Evolutionary conservation across 2,113 vertebrate genomes (phyloP).

Genomic region (Dicrurus megarhynchus): DNA sequence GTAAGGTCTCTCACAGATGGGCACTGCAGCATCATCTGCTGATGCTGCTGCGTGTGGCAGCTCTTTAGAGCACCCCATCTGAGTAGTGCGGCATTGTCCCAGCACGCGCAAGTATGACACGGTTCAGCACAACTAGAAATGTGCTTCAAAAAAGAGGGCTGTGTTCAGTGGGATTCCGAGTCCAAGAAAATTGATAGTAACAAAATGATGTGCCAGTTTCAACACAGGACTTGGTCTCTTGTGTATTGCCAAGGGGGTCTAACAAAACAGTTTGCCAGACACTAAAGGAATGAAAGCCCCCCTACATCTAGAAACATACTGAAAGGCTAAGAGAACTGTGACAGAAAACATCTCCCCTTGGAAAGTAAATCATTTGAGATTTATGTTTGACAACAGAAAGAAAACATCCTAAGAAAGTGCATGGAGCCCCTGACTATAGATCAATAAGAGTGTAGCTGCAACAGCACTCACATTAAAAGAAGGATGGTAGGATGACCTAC

Average conservation of each 20-base stretch:
- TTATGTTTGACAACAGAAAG: not conserved
- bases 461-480: not conserved
- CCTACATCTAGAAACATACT: conserved; percentile 26
- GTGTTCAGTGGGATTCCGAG: not conserved
- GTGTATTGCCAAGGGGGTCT: not conserved
- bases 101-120: not conserved
- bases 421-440: not conserved
- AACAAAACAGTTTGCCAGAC: conserved; percentile 37
- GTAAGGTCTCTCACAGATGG: not conserved
- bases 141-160: not conserved
- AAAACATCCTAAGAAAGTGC: not conserved
- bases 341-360: not conserved
- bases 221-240: not conserved
- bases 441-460: not conserved
- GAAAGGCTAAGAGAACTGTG: conserved; percentile 25
- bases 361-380: not conserved
- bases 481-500: not conserved
- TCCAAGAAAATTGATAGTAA: not conserved
- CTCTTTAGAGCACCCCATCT: not conserved
- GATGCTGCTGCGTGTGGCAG: not conserved
- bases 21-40: not conserved
- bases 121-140: not conserved
- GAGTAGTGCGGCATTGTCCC: not conserved
- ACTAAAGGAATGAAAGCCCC: not conserved
- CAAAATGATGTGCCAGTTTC: not conserved